Evolutionary conservation across 2,888 invertebrate genomes (phyloP).

Genomic region (Dasypolia templi): DNA sequence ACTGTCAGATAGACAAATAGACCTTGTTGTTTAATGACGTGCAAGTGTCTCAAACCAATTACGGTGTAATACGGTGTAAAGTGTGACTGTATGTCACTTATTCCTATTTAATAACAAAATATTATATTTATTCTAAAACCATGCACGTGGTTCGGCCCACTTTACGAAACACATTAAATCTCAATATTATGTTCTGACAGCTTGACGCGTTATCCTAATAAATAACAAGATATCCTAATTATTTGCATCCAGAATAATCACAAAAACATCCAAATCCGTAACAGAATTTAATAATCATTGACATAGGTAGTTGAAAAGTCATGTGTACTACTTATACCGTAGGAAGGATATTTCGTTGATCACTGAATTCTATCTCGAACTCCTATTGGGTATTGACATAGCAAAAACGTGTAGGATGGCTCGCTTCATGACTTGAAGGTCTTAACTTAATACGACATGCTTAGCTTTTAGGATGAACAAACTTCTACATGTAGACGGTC

Average conservation of each 20-base stretch:
- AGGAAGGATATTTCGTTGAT: slow-evolving; percentile 44
- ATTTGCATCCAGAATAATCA: not conserved
- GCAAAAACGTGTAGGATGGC: not conserved
- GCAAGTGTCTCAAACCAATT: too few species aligned
- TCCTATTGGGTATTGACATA: slow-evolving; percentile 36
- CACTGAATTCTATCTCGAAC: slow-evolving; percentile 39
- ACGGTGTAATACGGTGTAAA: too few species aligned
- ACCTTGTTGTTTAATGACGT: too few species aligned
- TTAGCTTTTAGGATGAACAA: slow-evolving; percentile 16
- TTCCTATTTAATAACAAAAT: too few species aligned
- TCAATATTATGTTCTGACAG: too few species aligned
- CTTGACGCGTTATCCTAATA: too few species aligned
- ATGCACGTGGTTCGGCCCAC: too few species aligned
- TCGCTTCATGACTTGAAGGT: slow-evolving; percentile 12
- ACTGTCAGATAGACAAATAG: too few species aligned
- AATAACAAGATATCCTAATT: too few species aligned
- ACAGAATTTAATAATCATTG: slow-evolving; percentile 37
- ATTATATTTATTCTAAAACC: too few species aligned
- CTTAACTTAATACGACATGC: slow-evolving; percentile 24
- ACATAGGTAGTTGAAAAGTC: slow-evolving; percentile 31
- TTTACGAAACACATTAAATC: too few species aligned
- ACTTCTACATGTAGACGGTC: not conserved
- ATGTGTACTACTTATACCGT: slow-evolving; percentile 1
- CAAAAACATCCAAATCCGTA: slow-evolving; percentile 18
- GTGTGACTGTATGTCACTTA: too few species aligned